Evolutionary conservation across 2,797 vertebrate genomes (phyloP), one percentile per base, ranked within the genome.

Genomic region (Chaunax sp.): DNA sequence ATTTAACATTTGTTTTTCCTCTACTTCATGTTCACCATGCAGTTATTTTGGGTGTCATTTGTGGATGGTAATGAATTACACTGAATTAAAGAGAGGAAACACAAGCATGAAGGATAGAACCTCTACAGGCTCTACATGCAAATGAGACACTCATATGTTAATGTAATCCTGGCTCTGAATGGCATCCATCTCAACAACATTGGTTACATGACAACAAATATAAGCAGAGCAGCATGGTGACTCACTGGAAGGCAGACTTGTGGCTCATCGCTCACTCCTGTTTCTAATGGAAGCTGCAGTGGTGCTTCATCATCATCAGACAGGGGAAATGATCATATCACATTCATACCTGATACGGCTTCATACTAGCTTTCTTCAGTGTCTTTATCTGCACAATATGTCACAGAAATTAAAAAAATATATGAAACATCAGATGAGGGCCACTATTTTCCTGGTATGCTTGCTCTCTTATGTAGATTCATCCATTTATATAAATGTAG

Each of bases 111-210:
- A 49, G 23, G 8, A 4, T 38, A 16, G 26, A 28, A 20, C 50
- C 52, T 49, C 38, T 25, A 64, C 56, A 51, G 66, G 58, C 55
- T 62, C 19, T 12, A 49, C 55, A 88, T 87, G 80, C 69, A 86
- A 88, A 91, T 88, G 12, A 81, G 49, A 38, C 63, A 92, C 91
- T 90, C 62, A 89, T 64, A 85, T 91, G 89, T 55, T 89, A 92
- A 93, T 85, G 14, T 20, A 18, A 16, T 37, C 44, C 72, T 77
- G 45, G 67, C 57, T 72, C 54, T 80, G 51, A 78, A 78, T 68
- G 64, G 61, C 26, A 6, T 57, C 40, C n/a, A 52, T 64, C 64
- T 69, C 50, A 66, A 64, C 28, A 75, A 70, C 69, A 44, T 64
- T 68, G 64, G 53, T 41, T 64, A 72, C 60, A 46, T 55, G 18